Conservation (phyloP, 2,888 invertebrate genomes). For the Lochmaea capreae region DNA sequence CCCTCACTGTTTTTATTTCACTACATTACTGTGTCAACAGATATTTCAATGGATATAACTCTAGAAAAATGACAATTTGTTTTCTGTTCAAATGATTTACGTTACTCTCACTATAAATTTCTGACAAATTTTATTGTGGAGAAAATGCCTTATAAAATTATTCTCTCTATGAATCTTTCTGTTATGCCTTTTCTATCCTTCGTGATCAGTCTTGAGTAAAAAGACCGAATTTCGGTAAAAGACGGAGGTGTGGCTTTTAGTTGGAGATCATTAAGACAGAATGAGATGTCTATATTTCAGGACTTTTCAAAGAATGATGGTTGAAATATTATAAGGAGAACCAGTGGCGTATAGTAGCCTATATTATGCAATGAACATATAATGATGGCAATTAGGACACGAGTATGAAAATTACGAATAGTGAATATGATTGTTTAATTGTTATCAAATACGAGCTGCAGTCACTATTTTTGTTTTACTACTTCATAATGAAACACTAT, state of each 20-base stretch:
- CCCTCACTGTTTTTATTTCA: neutral
- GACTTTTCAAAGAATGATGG: neutral
- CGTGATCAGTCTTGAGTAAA: constrained; percentile 1
- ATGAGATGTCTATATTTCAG: neutral
- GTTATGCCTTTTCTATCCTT: constrained; percentile 1
- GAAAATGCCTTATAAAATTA: constrained; percentile 7
- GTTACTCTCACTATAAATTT: neutral
- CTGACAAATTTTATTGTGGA: neutral
- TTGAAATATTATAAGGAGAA: neutral
- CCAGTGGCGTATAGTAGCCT: neutral
- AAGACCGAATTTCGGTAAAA: neutral
- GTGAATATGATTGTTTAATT: no score
- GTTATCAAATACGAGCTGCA: no score
- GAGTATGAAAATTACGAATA: no score
- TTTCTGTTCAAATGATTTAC: constrained; percentile 3
- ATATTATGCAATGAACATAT: no score
- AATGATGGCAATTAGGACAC: no score
- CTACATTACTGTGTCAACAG: neutral
- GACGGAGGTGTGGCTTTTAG: constrained; percentile 14
- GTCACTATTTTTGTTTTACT: no score
- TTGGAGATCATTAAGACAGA: constrained; percentile 7
- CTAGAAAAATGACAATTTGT: neutral
- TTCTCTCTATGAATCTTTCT: constrained; percentile 10
- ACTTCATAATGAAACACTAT: no score
- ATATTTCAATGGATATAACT: constrained; percentile 5